A percentile compares a stretch with the other conserved stretches of the same genome.
phyloP scores from a whole-genome alignment of 2,113 vertebrate species.

The Ptilonorhynchus violaceus region DNA sequence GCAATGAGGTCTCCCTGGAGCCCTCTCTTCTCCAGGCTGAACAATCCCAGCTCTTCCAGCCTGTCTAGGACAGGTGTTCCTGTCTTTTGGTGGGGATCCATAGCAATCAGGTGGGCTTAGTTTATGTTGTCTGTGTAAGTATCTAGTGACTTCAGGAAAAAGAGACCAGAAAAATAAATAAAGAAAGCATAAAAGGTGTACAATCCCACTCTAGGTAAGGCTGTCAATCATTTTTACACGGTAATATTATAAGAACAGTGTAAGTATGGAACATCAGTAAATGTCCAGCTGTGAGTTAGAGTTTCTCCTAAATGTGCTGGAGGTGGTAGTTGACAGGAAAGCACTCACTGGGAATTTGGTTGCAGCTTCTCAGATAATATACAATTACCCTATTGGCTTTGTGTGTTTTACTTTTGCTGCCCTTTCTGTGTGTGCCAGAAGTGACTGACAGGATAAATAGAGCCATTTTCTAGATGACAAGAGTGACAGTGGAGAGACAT shows the following conservation, averaged over 20 bases:
- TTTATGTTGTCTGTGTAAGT: background rate
- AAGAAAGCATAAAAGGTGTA: background rate
- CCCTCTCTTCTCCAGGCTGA: background rate
- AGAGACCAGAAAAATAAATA: background rate
- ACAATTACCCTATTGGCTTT: background rate
- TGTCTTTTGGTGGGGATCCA: background rate
- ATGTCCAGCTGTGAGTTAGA: background rate
- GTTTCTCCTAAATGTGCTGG: background rate
- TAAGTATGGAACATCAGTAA: background rate
- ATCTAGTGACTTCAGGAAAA: background rate
- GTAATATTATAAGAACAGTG: background rate
- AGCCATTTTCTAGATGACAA: background rate
- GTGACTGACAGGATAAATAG: background rate
- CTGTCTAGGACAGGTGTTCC: background rate
- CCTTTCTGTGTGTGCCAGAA: background rate
- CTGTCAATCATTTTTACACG: background rate
- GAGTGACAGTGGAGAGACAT: background rate
- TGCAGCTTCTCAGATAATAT: background rate
- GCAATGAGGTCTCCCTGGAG: background rate
- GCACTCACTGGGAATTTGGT: background rate
- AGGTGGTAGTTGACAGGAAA: background rate
- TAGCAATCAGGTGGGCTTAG: background rate
- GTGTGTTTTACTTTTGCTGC: background rate
- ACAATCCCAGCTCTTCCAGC: background rate
- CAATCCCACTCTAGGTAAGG: background rate